phyloP scores from a whole-genome alignment of 2,797 vertebrate genomes.

The Lerista edwardsae region DNA sequence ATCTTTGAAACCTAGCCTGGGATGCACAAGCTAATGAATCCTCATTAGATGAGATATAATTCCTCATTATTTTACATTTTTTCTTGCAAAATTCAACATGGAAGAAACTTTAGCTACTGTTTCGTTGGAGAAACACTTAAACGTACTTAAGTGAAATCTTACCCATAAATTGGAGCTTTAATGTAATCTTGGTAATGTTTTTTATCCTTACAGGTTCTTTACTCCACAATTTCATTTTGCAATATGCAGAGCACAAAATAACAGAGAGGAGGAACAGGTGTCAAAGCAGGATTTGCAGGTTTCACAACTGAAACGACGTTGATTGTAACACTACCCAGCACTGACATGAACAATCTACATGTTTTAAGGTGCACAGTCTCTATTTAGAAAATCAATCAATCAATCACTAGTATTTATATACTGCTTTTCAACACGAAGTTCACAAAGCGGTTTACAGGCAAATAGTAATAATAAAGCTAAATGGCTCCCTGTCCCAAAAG shows the following conservation, averaged over 20 bases:
- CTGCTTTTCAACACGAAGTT: too few species aligned
- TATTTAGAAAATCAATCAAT: too few species aligned
- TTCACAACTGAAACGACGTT: background rate
- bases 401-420: too few species aligned
- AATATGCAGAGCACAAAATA: background rate
- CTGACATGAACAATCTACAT: background rate
- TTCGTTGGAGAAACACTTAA: slow-evolving; percentile 8
- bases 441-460: too few species aligned
- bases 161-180: background rate
- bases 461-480: too few species aligned
- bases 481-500: too few species aligned
- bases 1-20: slow-evolving; percentile 32
- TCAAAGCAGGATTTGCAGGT: background rate
- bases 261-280: background rate
- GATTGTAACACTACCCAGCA: background rate
- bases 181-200: background rate
- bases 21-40: slow-evolving; percentile 49
- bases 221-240: background rate
- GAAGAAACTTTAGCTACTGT: background rate
- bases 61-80: slow-evolving; percentile 41
- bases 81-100: background rate
- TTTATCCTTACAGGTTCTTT: background rate
- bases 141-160: background rate
- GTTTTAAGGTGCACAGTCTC: background rate
- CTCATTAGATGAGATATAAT: slow-evolving; percentile 38